Evolutionary conservation across 1,140 invertebrate genomes (phyloP).

Genomic region (Drosophila saltans): DNA sequence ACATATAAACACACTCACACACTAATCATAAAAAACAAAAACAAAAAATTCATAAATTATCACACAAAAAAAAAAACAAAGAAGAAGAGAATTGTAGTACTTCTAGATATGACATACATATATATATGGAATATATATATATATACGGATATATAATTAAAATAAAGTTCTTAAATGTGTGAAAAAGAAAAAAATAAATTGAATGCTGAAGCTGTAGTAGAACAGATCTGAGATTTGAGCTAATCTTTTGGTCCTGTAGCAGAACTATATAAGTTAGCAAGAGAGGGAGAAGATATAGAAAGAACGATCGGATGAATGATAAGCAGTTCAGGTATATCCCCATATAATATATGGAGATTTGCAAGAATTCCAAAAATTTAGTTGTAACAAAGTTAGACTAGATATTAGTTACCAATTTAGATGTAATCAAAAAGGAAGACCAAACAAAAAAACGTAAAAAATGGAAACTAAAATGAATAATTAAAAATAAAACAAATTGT

Average conservation of each 20-base stretch:
- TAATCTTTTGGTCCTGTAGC: constrained; percentile 14
- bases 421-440: constrained; percentile 66
- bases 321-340: constrained; percentile 59
- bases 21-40: constrained; percentile 35
- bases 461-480: constrained; percentile 26
- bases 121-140: constrained; percentile 52
- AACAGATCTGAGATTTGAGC: constrained; percentile 24
- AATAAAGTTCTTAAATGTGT: constrained; percentile 75
- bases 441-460: constrained; percentile 42
- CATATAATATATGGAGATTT: constrained; percentile 76
- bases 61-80: constrained; percentile 35
- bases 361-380: constrained; percentile 48
- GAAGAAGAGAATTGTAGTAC: constrained; percentile 66
- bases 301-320: constrained; percentile 55
- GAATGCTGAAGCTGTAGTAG: constrained; percentile 69
- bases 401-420: constrained; percentile 68
- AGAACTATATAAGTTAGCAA: constrained; percentile 14
- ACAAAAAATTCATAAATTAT: constrained; percentile 29
- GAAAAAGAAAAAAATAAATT: constrained; percentile 28
- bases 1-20: constrained; percentile 44
- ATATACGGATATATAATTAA: constrained; percentile 46
- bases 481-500: constrained; percentile 33
- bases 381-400: constrained; percentile 53
- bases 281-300: background rate
- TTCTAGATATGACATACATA: constrained; percentile 54